phyloP scores from a whole-genome alignment of 2,797 vertebrate genomes.

The Rhadinocentrus ornatus region DNA sequence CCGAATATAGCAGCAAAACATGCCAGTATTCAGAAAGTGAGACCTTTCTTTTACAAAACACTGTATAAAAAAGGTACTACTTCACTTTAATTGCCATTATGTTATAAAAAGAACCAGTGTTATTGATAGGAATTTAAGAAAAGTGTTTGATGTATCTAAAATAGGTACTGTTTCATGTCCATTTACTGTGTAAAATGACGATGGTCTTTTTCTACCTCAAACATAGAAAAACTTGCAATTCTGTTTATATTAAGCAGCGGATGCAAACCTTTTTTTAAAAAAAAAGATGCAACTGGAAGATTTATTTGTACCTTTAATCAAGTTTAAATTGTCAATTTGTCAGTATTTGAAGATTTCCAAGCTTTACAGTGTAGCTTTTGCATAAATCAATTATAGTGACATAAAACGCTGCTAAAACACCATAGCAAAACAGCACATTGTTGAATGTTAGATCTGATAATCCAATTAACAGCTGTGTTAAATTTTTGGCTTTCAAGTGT shows the following conservation, averaged over 20 bases:
- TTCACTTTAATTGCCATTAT: constrained; percentile 6
- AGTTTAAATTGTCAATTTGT: background rate
- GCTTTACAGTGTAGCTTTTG: background rate
- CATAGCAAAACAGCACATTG: background rate
- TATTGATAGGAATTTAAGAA: background rate
- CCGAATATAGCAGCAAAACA: background rate
- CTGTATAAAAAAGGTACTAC: background rate
- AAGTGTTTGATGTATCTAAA: background rate
- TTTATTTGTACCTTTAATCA: background rate
- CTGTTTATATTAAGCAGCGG: background rate
- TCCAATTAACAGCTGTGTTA: background rate
- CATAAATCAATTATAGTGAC: background rate
- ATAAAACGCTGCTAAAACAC: background rate
- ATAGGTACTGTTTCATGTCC: constrained; percentile 38
- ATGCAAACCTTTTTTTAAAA: constrained; percentile 4
- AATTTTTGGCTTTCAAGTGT: background rate
- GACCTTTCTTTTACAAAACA: background rate
- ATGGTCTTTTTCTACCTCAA: constrained; percentile 37
- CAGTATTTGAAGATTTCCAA: background rate
- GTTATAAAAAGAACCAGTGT: constrained; percentile 1
- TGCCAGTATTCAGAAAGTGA: background rate
- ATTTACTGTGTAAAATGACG: constrained; percentile 18
- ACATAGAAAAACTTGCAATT: background rate
- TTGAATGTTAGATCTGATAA: background rate
- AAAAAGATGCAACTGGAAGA: constrained; percentile 2